These are phyloP conservation scores for Drosophila anomalata DNA, from an alignment of 2,888 invertebrate species.

Conservation along the genomic window DNA sequence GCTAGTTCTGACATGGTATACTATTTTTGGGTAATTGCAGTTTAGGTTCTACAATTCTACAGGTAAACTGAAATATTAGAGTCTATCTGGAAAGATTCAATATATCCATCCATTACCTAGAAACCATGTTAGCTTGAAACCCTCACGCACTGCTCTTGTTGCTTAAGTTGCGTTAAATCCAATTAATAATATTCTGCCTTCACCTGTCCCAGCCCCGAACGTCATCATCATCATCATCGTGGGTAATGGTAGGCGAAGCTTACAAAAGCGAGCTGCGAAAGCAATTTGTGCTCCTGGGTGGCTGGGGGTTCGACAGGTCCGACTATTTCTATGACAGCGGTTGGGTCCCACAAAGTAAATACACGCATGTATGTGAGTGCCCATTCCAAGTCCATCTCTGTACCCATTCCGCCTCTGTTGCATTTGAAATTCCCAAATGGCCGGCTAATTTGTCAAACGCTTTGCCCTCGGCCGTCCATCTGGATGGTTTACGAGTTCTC, in stretches of 20 bases:
- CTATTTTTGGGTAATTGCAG: not conserved
- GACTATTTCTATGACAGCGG: constrained; percentile 11
- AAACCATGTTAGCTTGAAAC: not conserved
- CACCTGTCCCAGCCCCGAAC: not conserved
- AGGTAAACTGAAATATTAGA: not conserved
- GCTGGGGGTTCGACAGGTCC: constrained; percentile 11
- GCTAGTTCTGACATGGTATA: constrained; percentile 3
- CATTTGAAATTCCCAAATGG: constrained; percentile 54
- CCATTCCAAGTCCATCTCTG: constrained; percentile 1
- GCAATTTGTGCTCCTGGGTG: constrained; percentile 52
- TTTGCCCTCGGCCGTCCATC: constrained; percentile 28
- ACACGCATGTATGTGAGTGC: constrained; percentile 6
- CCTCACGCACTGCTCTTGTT: constrained; percentile 40
- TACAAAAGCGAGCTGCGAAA: constrained; percentile 56
- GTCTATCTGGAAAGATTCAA: not conserved
- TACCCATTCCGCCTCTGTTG: constrained; percentile 2
- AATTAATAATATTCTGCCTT: constrained; percentile 62
- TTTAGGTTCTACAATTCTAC: not conserved
- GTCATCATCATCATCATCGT: constrained; percentile 6
- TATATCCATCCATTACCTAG: not conserved
- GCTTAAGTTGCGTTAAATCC: constrained; percentile 78
- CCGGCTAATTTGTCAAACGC: constrained; percentile 69
- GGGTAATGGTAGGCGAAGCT: constrained; percentile 40
- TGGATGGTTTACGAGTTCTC: constrained; percentile 44
- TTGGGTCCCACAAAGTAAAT: constrained; percentile 25